Evolutionary conservation across 2,113 vertebrate species (phyloP).

Genomic region (Urocitellus parryii): DNA sequence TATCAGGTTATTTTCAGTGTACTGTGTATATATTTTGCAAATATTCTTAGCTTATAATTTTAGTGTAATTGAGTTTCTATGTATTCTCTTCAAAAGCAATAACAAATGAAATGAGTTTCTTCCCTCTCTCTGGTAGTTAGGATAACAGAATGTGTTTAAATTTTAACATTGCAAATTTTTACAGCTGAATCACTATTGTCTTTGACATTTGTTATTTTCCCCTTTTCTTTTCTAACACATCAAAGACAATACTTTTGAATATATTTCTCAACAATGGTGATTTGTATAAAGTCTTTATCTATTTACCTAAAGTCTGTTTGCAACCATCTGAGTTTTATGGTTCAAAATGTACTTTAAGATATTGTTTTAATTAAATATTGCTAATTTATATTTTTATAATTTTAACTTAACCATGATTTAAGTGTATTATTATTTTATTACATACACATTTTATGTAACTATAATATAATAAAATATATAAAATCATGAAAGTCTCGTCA

Average conservation of each 20-base stretch:
- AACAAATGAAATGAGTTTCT: neutral
- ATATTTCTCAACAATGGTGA: neutral
- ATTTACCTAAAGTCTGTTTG: neutral
- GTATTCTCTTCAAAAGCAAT: neutral
- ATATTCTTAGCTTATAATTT: neutral
- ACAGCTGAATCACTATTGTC: neutral
- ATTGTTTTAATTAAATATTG: neutral
- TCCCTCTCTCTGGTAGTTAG: neutral
- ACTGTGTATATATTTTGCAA: neutral
- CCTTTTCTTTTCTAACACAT: neutral
- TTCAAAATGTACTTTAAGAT: neutral
- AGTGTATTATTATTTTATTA: neutral
- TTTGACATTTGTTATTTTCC: neutral
- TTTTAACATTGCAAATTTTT: neutral
- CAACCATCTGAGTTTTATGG: neutral
- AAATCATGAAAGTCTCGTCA: neutral
- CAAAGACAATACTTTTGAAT: neutral
- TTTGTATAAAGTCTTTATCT: neutral
- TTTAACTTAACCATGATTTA: neutral
- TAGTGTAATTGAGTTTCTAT: neutral
- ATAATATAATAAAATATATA: neutral
- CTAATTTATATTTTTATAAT: neutral
- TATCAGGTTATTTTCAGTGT: neutral
- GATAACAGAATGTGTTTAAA: neutral
- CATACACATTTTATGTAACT: neutral